A percentile compares a stretch with the other conserved stretches of the same genome.
Evolutionary conservation across 2,797 vertebrate species (phyloP).

Genomic region (Muscicapa comitata): DNA sequence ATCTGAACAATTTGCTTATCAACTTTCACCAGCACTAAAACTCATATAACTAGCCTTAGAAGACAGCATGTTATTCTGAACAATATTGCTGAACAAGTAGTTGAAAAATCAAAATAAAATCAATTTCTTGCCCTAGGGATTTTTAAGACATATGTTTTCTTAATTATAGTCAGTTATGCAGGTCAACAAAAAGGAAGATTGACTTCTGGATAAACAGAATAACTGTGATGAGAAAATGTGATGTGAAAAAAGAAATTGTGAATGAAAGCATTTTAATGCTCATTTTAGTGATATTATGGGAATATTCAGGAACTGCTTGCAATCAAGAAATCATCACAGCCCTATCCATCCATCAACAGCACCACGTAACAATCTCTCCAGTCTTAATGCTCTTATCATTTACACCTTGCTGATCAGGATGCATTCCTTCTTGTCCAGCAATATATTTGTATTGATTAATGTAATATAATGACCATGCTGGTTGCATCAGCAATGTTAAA

Average conservation of each 20-base stretch:
- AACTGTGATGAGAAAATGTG: not conserved
- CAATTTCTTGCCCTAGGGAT: not conserved
- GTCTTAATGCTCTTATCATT: not conserved
- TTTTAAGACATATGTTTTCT: constrained; percentile 2
- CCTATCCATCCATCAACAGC: not conserved
- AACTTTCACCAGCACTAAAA: not conserved
- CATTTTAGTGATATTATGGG: not conserved
- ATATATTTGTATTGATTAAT: not conserved
- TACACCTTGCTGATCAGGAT: not conserved
- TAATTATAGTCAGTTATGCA: constrained; percentile 23
- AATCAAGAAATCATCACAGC: not conserved
- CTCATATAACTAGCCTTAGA: not conserved
- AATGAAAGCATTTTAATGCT: constrained; percentile 7
- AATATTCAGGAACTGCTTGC: not conserved
- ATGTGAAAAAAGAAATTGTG: not conserved
- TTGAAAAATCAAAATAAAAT: constrained; percentile 54
- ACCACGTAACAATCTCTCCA: not conserved
- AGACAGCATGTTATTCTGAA: not conserved
- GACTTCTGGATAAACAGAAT: not conserved
- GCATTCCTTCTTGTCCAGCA: not conserved
- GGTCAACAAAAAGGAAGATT: constrained; percentile 28
- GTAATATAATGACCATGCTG: not conserved
- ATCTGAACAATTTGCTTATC: not conserved
- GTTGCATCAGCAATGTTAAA: not conserved
- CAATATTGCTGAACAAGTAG: not conserved